Base-by-base conservation (phyloP, 1,140 invertebrate species). In the Hyphantria cunea region DNA sequence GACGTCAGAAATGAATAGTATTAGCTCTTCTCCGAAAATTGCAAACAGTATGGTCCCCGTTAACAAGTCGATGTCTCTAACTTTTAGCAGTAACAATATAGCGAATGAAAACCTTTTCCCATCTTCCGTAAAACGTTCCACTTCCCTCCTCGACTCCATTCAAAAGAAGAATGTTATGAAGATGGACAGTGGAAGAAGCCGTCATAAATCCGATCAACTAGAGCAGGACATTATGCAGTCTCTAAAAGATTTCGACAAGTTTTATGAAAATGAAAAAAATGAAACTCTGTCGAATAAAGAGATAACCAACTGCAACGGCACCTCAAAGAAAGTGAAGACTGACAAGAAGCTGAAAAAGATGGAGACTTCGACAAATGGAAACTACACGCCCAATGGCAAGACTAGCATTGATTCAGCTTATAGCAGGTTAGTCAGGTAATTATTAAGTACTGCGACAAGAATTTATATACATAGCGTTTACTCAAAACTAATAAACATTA, bases 371-470 rank as follows among this genome's bases (percentile, higher is more conserved):
- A 63, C 72, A 0, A 90, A 90, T 64, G 86, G 84, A 44, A 86
- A 82, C 61, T 72, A 74, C 58, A 84, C 86, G 48, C 80, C 86
- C 0, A 85, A 82, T 54, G 84, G 85, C 15, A 91, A 90, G 70
- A 67, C 77, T 6, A 84, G 82, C 70, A 84, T 84, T 51, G 90
- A 91, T 70, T 91, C 90, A 44, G 90, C 90, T 64, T 91, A 91
- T 86, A 91, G 89, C 84, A 91, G 89, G 90, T 91, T 91, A 90
- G 90, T 91, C 83, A 89, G 86, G 81, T 89, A 89, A 89, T 70
- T 70, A 54, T 59, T 68, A 32, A 56, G n/a, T 51, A 25, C 17
- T 25, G 5, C 17, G 17, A 25, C 17, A 5, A 39, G 7, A 7
- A 39, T 2, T n/a, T 39, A 39, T 7, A 39, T 39, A 3, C 37